phyloP scores from a whole-genome alignment of 2,797 vertebrate genomes.

The Rhynchonycteris naso region DNA sequence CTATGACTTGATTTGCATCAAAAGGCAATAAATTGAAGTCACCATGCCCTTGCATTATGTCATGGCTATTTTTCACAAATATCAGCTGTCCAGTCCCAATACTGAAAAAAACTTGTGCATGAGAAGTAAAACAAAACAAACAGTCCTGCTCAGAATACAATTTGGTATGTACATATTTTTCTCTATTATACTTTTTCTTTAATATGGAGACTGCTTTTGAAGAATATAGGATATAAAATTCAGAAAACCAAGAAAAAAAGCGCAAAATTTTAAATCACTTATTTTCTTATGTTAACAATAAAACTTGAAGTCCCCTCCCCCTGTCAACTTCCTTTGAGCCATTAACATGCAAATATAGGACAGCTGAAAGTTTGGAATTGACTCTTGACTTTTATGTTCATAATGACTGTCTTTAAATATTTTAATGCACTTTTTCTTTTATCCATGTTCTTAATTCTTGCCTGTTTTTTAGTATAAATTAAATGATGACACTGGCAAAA shows the following conservation, averaged over 20 bases:
- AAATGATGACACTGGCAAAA: conserved; percentile 28
- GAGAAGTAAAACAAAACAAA: neutral
- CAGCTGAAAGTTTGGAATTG: neutral
- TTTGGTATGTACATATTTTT: neutral
- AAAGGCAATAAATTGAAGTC: neutral
- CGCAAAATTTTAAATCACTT: neutral
- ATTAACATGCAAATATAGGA: neutral
- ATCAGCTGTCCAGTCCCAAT: neutral
- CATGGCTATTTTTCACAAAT: neutral
- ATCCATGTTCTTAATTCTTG: neutral
- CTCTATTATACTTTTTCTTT: neutral
- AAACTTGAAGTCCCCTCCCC: neutral
- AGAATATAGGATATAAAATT: neutral
- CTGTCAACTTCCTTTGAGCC: neutral
- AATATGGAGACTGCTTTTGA: neutral
- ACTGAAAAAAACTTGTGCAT: neutral
- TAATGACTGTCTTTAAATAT: neutral
- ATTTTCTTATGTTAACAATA: neutral
- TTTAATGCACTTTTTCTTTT: neutral
- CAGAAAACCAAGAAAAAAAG: conserved; percentile 25
- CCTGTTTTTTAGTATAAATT: conserved; percentile 33
- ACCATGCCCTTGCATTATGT: neutral
- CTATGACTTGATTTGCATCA: neutral
- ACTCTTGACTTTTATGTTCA: neutral
- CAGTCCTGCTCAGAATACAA: neutral